Conservation (phyloP, 2,888 invertebrate genomes). For the Platycnemis pennipes region DNA sequence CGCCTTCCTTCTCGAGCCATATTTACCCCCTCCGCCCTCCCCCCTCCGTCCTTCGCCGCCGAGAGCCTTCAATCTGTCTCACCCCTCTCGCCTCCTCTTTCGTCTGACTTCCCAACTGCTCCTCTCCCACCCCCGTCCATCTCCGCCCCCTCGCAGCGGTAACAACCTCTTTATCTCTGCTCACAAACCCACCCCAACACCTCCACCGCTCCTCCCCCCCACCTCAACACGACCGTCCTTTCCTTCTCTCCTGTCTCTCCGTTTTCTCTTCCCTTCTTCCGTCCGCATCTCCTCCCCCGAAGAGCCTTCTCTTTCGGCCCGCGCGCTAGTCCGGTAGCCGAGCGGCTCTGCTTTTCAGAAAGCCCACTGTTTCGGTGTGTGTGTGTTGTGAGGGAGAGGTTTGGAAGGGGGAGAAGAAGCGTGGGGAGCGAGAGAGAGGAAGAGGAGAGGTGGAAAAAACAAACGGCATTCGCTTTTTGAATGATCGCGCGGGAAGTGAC, state of each 20-base stretch:
- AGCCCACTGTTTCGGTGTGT: background rate
- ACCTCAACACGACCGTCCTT: background rate
- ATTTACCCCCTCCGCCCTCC: background rate
- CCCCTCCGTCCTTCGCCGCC: background rate
- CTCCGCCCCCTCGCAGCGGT: background rate
- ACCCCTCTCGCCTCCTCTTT: background rate
- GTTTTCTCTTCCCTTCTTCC: background rate
- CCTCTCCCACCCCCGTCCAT: background rate
- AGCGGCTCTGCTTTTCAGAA: constrained; percentile 12
- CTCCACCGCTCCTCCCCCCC: background rate
- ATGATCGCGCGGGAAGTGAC: constrained; percentile 65
- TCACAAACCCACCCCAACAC: background rate
- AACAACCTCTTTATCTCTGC: constrained; percentile 58
- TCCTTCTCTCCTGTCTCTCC: background rate
- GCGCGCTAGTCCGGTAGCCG: constrained; percentile 3
- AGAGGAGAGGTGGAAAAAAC: constrained; percentile 17
- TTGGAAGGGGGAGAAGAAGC: background rate
- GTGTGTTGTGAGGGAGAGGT: background rate
- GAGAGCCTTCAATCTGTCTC: background rate
- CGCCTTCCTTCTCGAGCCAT: background rate
- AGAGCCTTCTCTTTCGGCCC: background rate
- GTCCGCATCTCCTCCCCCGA: background rate
- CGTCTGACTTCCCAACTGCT: background rate
- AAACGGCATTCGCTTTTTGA: constrained; percentile 58
- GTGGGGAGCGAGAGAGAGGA: background rate